Conservation (phyloP, 2,113 vertebrate species). For the Lynx canadensis region DNA sequence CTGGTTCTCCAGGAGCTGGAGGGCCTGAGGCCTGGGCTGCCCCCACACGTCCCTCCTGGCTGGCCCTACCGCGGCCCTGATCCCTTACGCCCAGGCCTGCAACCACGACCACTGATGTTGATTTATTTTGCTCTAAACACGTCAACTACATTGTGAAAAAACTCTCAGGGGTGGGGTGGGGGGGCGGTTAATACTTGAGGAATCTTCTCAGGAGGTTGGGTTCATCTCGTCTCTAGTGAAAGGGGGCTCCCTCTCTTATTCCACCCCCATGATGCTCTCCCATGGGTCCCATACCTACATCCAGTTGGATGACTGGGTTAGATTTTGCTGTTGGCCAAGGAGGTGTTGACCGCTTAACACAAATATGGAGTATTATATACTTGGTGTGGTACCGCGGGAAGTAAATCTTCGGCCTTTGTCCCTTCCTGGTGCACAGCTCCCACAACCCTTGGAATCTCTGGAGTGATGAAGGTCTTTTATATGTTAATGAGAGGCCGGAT, state of each 20-base stretch:
- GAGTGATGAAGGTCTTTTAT: background rate
- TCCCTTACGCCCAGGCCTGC: background rate
- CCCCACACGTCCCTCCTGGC: background rate
- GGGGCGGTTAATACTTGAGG: background rate
- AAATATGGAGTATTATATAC: too few species aligned
- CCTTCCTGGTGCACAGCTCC: background rate
- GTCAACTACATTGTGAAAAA: background rate
- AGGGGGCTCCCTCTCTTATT: background rate
- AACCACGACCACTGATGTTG: fast-evolving
- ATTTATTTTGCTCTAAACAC: background rate
- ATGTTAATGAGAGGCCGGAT: background rate
- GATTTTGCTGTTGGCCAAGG: background rate
- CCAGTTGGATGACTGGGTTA: background rate
- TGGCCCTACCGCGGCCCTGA: fast-evolving
- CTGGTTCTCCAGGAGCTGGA: background rate
- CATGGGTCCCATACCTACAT: fast-evolving
- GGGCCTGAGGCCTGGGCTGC: background rate
- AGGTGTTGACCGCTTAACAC: background rate
- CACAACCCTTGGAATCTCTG: background rate
- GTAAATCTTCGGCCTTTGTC: background rate
- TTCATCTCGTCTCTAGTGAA: background rate
- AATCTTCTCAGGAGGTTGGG: background rate
- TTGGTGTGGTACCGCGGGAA: background rate
- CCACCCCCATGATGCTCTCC: fast-evolving
- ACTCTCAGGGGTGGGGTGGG: too few species aligned